Base-by-base conservation (phyloP, 2,888 invertebrate species). In the Hemistola chrysoprasaria region DNA sequence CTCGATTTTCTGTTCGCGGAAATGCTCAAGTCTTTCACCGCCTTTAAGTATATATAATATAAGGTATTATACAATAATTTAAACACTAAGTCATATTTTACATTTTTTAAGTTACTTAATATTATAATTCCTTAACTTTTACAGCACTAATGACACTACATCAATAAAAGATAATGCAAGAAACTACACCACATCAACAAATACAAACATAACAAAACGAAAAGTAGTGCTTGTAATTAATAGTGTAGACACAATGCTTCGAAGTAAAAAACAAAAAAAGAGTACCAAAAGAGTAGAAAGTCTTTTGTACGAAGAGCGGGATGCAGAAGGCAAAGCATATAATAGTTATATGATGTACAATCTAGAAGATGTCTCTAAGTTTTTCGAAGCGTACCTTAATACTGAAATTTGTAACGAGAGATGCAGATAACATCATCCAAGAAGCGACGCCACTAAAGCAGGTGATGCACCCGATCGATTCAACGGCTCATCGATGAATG, bases 231-330 rank as follows among this genome's bases (percentile, higher is more conserved):
- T 50, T 2, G 42, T 50, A 6, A 24, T 50, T 8, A 47, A 47
- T 11, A 44, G 32, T 20, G 25, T n/a, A n/a, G n/a, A n/a, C n/a
- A n/a, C n/a, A n/a, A 2, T 3, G n/a, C 9, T 16, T 1, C 6
- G n/a, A 1, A 3, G 25, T 26, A 7, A 1, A 6, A n/a, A 34
- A 11, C 21, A 10, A 0, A 10, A 25, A 24, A 24, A 6, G 5
- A 35, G 6, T 0, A 22, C 3, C 21, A 8, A 5, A 11, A 28
- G 10, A 1, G 23, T 4, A 27, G 36, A 53, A 0, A 56, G 47
- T 41, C 65, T 82, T 32, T 34, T 68, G 3, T 82, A 79, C 31
- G 50, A 67, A 36, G 80, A 81, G 43, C 70, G 56, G 24, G 64
- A 65, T 24, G 46, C 56, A 0, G 37, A 65, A 16, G 70, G 66